Evolutionary conservation across 2,888 invertebrate genomes (phyloP).

Genomic region (Tuberolachnus salignus): DNA sequence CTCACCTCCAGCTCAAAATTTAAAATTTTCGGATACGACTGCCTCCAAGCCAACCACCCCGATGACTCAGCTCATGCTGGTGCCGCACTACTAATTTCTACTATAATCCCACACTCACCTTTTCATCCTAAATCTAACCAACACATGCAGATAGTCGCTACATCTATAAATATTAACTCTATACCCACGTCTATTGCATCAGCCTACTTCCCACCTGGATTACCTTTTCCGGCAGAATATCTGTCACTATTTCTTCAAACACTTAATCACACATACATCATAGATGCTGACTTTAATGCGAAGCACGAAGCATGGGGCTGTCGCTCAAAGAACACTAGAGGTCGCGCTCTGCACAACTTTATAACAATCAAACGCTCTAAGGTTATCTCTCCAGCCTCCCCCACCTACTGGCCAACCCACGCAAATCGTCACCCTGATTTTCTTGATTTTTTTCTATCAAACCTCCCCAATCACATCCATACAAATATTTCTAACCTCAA

Average conservation of each 20-base stretch:
- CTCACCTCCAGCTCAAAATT: slow-evolving; percentile 11
- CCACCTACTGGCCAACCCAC: slow-evolving; percentile 36
- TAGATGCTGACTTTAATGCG: slow-evolving; percentile 36
- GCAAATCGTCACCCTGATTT: background rate
- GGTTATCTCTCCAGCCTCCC: background rate
- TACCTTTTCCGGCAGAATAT: background rate
- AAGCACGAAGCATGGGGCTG: slow-evolving; percentile 1
- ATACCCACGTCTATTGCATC: background rate
- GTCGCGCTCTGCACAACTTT: background rate
- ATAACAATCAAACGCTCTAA: background rate
- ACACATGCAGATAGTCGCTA: slow-evolving; percentile 4
- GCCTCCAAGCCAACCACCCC: slow-evolving; percentile 9
- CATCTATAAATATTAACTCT: slow-evolving; percentile 16
- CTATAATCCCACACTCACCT: slow-evolving; percentile 2
- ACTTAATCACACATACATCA: slow-evolving; percentile 11
- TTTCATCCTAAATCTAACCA: background rate
- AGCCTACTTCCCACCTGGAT: slow-evolving; percentile 12
- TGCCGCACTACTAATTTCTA: slow-evolving; percentile 20
- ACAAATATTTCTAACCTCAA: background rate
- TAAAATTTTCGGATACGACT: slow-evolving; percentile 21
- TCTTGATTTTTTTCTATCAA: slow-evolving; percentile 17
- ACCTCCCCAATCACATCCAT: slow-evolving; percentile 3
- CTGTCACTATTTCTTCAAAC: background rate
- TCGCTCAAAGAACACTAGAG: slow-evolving; percentile 11
- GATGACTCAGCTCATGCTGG: slow-evolving; percentile 20